These are phyloP conservation scores for Puntigrus tetrazona DNA, from an alignment of 2,113 vertebrate species.

Conservation along the genomic window DNA sequence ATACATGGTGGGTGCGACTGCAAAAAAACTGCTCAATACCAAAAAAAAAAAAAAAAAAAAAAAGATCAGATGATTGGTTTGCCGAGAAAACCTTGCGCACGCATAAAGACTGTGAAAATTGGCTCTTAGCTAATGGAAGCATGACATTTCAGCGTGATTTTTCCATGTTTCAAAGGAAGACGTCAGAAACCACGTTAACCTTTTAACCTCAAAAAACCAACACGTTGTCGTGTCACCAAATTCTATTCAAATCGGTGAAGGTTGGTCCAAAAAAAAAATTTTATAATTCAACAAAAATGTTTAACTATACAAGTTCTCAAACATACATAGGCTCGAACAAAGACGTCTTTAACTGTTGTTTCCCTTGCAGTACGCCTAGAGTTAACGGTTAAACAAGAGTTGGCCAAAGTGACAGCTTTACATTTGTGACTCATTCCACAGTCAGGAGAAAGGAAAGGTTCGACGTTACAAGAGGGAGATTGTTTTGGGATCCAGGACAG, in stretches of 20 bases:
- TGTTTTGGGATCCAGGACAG: conserved; percentile 67
- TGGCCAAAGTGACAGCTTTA: conserved; percentile 65
- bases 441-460: conserved; percentile 61
- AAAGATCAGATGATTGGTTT: neutral
- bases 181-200: conserved; percentile 28
- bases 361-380: conserved; percentile 51
- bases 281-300: neutral
- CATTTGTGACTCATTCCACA: conserved; percentile 74
- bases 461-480: conserved; percentile 68
- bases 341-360: conserved; percentile 51
- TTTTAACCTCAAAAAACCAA: conserved; percentile 37
- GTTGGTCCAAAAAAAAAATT: neutral
- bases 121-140: conserved; percentile 25
- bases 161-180: conserved; percentile 8
- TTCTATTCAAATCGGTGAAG: neutral
- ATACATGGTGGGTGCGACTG: conserved; percentile 6
- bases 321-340: conserved; percentile 20
- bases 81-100: neutral
- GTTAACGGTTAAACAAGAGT: conserved; percentile 69
- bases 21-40: neutral
- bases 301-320: neutral
- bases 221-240: conserved; percentile 6
- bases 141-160: conserved; percentile 36
- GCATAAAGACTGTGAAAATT: neutral
- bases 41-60: neutral